These are phyloP conservation scores for Tipula vernalis DNA, from an alignment of 2,888 invertebrate species.

Conservation along the genomic window DNA sequence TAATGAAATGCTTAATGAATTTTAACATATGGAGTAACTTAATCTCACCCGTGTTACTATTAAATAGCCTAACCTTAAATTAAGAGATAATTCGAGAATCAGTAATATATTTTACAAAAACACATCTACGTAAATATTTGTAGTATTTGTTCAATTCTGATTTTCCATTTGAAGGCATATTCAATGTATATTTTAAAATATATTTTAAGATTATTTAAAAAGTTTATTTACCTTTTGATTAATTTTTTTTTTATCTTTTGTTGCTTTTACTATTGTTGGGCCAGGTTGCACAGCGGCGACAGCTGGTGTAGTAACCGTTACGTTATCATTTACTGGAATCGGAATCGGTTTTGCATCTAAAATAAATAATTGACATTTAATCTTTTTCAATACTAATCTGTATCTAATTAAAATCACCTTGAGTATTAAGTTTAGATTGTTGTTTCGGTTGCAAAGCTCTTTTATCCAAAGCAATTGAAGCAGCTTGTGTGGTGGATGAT, in stretches of 20 bases:
- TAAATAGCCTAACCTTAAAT: no score
- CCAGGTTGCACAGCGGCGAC: slow-evolving; percentile 14
- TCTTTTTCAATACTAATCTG: not conserved
- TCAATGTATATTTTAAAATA: no score
- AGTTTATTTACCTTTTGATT: slow-evolving; percentile 42
- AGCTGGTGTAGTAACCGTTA: not conserved
- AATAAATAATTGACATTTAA: not conserved
- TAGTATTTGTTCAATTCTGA: no score
- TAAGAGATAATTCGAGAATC: no score
- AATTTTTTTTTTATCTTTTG: slow-evolving; percentile 39
- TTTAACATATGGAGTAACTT: no score
- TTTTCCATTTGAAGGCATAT: no score
- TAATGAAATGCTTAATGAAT: no score
- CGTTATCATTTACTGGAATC: not conserved
- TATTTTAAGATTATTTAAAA: not conserved
- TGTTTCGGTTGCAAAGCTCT: slow-evolving; percentile 55
- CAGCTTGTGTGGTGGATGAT: slow-evolving; percentile 28
- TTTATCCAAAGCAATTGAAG: slow-evolving; percentile 46
- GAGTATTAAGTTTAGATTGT: slow-evolving; percentile 32
- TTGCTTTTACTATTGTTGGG: slow-evolving; percentile 40
- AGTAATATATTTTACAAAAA: no score
- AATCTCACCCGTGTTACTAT: no score
- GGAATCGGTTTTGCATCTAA: not conserved
- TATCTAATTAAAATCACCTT: not conserved
- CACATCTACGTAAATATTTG: no score